phyloP scores from a whole-genome alignment of 92 coral and sea anemone species.

The Parazoanthus swiftii region DNA sequence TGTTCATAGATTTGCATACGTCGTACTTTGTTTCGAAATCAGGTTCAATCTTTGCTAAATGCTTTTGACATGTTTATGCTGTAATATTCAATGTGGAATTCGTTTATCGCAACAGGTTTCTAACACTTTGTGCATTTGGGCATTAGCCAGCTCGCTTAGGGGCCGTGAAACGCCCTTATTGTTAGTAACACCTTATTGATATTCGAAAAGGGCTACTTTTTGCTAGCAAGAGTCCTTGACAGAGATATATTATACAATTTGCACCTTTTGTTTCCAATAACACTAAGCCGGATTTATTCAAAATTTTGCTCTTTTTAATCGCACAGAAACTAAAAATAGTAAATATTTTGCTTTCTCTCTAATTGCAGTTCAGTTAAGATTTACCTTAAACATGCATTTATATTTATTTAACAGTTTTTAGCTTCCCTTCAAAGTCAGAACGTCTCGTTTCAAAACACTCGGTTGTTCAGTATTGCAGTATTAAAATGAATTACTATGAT shows the following conservation, averaged over 20 bases:
- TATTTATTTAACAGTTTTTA: not conserved
- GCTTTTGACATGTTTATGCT: slow-evolving; percentile 3
- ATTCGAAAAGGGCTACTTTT: not conserved
- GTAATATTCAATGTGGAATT: not conserved
- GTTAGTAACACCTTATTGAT: not conserved
- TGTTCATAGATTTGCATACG: not conserved
- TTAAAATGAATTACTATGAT: not conserved
- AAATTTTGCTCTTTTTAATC: not conserved
- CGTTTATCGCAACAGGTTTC: slow-evolving; percentile 14
- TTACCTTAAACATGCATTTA: too few relatives aligned
- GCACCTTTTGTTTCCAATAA: not conserved
- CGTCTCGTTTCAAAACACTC: too few relatives aligned
- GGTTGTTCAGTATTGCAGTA: not conserved
- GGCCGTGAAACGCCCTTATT: not conserved
- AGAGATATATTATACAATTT: not conserved
- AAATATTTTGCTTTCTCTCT: not conserved
- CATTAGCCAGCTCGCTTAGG: not conserved
- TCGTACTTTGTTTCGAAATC: not conserved
- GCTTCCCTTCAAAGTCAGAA: not conserved
- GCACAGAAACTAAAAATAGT: not conserved
- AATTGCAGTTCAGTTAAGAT: not conserved
- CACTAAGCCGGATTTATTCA: not conserved
- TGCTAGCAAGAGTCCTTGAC: slow-evolving; percentile 3
- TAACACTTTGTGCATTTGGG: not conserved
- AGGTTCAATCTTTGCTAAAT: not conserved